Evolutionary conservation across 2,888 invertebrate genomes (phyloP).

Genomic region (Andrena bicolor): DNA sequence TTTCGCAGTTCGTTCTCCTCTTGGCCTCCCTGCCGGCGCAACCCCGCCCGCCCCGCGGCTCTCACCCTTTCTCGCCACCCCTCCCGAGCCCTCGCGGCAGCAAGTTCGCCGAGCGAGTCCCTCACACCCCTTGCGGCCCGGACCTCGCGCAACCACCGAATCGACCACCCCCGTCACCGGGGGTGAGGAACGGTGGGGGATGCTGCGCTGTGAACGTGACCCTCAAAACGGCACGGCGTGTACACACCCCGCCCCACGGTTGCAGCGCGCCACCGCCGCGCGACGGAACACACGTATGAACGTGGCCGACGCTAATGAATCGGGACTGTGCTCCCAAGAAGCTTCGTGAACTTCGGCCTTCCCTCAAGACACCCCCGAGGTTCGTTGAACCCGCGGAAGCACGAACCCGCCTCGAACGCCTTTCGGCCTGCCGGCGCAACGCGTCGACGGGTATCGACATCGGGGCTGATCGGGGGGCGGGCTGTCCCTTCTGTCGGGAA

Average conservation of each 20-base stretch:
- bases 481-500: neutral
- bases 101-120: slow-evolving; percentile 48
- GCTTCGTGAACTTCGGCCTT: slow-evolving; percentile 55
- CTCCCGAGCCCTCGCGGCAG: slow-evolving; percentile 40
- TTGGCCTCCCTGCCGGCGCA: slow-evolving; percentile 33
- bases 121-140: slow-evolving; percentile 77
- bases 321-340: slow-evolving; percentile 59
- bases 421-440: slow-evolving; percentile 26
- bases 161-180: slow-evolving; percentile 74
- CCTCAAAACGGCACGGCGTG: slow-evolving; percentile 82
- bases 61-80: slow-evolving; percentile 17
- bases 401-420: slow-evolving; percentile 23
- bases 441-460: slow-evolving; percentile 24
- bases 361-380: slow-evolving; percentile 47
- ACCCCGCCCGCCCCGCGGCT: neutral
- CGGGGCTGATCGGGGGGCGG: neutral
- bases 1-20: slow-evolving; percentile 69
- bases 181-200: slow-evolving; percentile 62
- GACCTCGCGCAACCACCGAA: slow-evolving; percentile 84
- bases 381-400: slow-evolving; percentile 49
- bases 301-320: slow-evolving; percentile 61
- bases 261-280: neutral
- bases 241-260: slow-evolving; percentile 64
- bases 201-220: slow-evolving; percentile 84
- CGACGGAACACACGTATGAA: slow-evolving; percentile 46